Percentiles rank a stretch among this genome's conserved stretches.
Conservation (phyloP, 1,140 invertebrate species). For the Luehdorfia chinensis region DNA sequence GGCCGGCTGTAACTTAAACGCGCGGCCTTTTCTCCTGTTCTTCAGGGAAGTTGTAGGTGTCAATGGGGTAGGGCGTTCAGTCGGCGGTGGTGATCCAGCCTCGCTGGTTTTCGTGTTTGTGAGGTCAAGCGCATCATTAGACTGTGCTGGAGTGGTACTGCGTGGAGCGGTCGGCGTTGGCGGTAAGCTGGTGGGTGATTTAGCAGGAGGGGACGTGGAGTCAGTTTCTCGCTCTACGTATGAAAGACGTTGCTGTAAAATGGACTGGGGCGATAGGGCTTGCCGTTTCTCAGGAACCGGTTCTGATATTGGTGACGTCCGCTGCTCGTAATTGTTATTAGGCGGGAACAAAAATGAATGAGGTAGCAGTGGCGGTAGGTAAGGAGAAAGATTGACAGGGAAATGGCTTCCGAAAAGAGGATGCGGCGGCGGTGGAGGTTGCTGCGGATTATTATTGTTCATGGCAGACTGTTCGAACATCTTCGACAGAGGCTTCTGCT, state of each 20-base stretch:
- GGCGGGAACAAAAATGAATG: conserved; percentile 70
- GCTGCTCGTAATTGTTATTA: conserved; percentile 66
- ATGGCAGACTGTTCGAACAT: conserved; percentile 49
- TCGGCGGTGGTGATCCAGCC: conserved; percentile 48
- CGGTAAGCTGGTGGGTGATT: conserved; percentile 51
- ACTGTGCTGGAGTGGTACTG: conserved; percentile 43
- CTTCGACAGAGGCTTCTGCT: conserved; percentile 78
- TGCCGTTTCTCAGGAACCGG: conserved; percentile 31
- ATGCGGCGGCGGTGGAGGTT: conserved; percentile 47
- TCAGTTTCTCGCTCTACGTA: conserved; percentile 39
- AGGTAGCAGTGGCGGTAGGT: conserved; percentile 60
- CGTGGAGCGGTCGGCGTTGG: conserved; percentile 45
- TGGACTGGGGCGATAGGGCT: conserved; percentile 40
- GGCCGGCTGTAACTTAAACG: conserved; percentile 84
- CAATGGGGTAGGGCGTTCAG: conserved; percentile 35
- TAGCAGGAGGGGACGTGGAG: conserved; percentile 37
- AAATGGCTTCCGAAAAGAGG: conserved; percentile 66
- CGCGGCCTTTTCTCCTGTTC: conserved; percentile 87
- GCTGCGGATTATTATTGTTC: conserved; percentile 34
- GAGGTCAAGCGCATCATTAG: conserved; percentile 77
- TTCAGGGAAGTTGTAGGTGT: conserved; percentile 76
- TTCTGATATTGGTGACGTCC: conserved; percentile 41
- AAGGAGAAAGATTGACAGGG: conserved; percentile 58
- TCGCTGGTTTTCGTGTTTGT: conserved; percentile 74
- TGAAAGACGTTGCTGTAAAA: conserved; percentile 56